Evolutionary conservation across 2,797 vertebrate species (phyloP).

Genomic region (Vireo griseus): DNA sequence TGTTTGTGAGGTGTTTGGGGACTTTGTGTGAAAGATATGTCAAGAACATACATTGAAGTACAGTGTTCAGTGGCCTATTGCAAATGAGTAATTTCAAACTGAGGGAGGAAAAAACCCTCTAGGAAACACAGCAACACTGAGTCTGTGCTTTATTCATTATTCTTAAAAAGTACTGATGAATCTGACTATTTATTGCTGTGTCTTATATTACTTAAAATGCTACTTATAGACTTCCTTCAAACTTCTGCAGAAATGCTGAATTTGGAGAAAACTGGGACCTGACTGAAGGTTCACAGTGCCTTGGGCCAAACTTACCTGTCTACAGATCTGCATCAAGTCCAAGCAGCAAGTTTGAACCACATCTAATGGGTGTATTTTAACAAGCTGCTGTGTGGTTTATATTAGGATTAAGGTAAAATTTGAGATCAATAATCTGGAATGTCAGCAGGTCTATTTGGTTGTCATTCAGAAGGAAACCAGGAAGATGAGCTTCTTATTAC

Average conservation of each 20-base stretch:
- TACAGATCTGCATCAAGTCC: not conserved
- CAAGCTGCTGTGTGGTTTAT: not conserved
- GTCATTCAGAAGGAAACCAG: not conserved
- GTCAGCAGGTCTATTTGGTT: not conserved
- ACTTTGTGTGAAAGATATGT: not conserved
- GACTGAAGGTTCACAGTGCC: not conserved
- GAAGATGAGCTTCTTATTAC: not conserved
- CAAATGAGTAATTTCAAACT: not conserved
- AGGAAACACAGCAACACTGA: not conserved
- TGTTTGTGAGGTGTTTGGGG: conserved; percentile 2
- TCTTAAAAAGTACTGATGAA: not conserved
- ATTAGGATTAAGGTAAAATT: not conserved
- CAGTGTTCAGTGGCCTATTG: not conserved
- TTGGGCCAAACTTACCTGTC: not conserved
- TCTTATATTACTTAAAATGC: not conserved
- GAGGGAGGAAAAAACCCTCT: not conserved
- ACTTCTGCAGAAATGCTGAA: not conserved
- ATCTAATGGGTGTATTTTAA: not conserved
- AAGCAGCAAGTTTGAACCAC: not conserved
- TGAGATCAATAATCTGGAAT: not conserved
- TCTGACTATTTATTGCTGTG: not conserved
- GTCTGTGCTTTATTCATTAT: not conserved
- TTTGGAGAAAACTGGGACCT: not conserved
- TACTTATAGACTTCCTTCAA: not conserved
- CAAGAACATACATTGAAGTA: not conserved